Percentiles rank a stretch among this genome's conserved stretches.
phyloP scores from a whole-genome alignment of 1,140 invertebrate genomes.

The Zaprionus lachaisei region DNA sequence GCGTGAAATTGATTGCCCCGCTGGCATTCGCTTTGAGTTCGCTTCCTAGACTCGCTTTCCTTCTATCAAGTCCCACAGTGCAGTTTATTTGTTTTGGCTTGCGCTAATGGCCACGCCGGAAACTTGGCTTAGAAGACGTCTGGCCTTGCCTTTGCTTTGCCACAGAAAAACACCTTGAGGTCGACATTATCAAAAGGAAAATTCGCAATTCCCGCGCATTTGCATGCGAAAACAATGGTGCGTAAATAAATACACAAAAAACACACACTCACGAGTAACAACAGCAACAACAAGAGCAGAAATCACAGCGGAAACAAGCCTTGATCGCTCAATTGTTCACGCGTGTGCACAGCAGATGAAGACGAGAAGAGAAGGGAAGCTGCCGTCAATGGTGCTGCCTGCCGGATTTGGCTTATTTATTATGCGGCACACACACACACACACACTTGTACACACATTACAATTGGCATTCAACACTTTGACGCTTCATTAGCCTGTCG shows the following conservation, averaged over 20 bases:
- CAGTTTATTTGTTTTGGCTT: slow-evolving; percentile 46
- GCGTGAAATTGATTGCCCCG: slow-evolving; percentile 74
- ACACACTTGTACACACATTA: slow-evolving; percentile 20
- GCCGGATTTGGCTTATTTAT: slow-evolving; percentile 50
- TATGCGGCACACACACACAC: slow-evolving; percentile 42
- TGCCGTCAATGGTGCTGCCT: background rate
- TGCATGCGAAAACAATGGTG: slow-evolving; percentile 25
- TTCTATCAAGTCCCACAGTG: slow-evolving; percentile 2
- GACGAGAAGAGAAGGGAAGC: background rate
- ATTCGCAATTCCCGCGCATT: slow-evolving; percentile 22
- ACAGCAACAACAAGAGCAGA: slow-evolving; percentile 3
- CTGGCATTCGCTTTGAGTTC: slow-evolving; percentile 48
- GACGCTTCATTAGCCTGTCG: slow-evolving; percentile 63
- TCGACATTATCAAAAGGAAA: slow-evolving; percentile 9
- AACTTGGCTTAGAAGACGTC: slow-evolving; percentile 9
- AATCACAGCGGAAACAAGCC: slow-evolving; percentile 46
- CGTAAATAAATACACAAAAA: slow-evolving; percentile 30
- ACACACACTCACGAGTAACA: background rate
- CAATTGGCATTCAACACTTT: slow-evolving; percentile 64
- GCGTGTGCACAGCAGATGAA: slow-evolving; percentile 29
- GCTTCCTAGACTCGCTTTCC: slow-evolving; percentile 18
- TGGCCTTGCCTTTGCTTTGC: background rate
- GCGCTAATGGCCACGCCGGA: slow-evolving; percentile 33
- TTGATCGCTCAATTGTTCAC: slow-evolving; percentile 62
- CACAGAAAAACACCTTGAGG: slow-evolving; percentile 16